Base-by-base conservation (phyloP, 92 coral and sea anemone genomes). In the Porites divaricata region DNA sequence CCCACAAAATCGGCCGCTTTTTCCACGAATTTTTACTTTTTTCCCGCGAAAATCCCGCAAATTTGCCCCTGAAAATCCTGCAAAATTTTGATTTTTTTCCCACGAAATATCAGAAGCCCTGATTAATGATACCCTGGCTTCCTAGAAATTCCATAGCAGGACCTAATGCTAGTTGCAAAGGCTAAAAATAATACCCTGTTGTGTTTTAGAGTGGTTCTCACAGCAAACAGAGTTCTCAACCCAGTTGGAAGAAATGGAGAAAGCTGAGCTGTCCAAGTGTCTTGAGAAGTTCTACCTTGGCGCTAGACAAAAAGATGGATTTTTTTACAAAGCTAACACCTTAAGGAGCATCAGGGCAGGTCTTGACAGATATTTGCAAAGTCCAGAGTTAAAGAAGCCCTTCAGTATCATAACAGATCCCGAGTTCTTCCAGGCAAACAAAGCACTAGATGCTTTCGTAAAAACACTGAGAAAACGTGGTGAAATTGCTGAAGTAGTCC, bases 401-500 rank as follows among this genome's bases (percentile, higher is more conserved):
- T 73, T 51, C n/a, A 51, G 62, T 22, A 73, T 73, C 63, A 53
- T 73, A 8, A 22, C 62, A 4, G 62, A 73, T 24, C 77, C 77
- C 2, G 77, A 20, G 16, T 73, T 73, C 21, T 4, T 23, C 5
- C 62, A 73, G 25, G 62, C 77, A 11, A 73, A 73, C 28, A 52
- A 21, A 52, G 63, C 63, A 21, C 45, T 73, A 1, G 77, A 73
- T 53, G 77, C 77, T 4, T 73, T 73, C 14, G 63, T 51, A 25
- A 73, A 73, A 53, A 51, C 35, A 73, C 77, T 73, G 63, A 73
- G 84, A 48, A 79, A 79, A 20, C 14, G 49, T 45, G 84, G 84
- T 23, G 61, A 66, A 4, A 79, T 79, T 51, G 48, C 63, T 67
- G 84, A 75, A 15, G 84, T 79, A 16, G 84, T 65, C 11, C 84